Conservation (phyloP, 2,797 vertebrate species). For the Premnoplex brunnescens region DNA sequence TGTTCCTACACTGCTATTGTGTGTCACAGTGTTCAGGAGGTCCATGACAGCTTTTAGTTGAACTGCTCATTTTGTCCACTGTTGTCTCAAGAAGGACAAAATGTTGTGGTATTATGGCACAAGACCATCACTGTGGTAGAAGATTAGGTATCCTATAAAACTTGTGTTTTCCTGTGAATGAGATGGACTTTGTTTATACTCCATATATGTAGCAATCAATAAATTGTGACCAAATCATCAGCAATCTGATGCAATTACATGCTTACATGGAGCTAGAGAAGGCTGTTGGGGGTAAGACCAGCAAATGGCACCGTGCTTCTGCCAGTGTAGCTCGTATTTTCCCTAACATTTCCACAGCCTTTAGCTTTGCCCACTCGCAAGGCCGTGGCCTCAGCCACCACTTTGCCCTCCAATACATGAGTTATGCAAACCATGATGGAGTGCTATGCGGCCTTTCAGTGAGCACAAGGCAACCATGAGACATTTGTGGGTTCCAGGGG, state of each 20-base stretch:
- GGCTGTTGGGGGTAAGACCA: neutral
- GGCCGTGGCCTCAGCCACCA: neutral
- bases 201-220: neutral
- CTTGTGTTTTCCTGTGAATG: neutral
- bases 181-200: neutral
- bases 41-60: neutral
- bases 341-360: neutral
- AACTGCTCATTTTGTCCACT: neutral
- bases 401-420: neutral
- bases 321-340: neutral
- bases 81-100: neutral
- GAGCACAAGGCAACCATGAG: neutral
- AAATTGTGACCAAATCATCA: neutral
- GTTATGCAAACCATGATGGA: neutral
- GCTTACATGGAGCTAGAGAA: neutral
- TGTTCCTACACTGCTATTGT: fast-evolving
- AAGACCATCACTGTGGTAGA: neutral
- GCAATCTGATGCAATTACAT: neutral
- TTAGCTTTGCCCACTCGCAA: neutral
- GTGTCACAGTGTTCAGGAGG: neutral
- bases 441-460: neutral
- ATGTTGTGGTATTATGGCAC: neutral
- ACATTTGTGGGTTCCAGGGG: neutral
- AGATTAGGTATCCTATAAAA: neutral
- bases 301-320: neutral